phyloP scores from a whole-genome alignment of 1,140 invertebrate genomes.

The Pseudomyrmex cubaensis region DNA sequence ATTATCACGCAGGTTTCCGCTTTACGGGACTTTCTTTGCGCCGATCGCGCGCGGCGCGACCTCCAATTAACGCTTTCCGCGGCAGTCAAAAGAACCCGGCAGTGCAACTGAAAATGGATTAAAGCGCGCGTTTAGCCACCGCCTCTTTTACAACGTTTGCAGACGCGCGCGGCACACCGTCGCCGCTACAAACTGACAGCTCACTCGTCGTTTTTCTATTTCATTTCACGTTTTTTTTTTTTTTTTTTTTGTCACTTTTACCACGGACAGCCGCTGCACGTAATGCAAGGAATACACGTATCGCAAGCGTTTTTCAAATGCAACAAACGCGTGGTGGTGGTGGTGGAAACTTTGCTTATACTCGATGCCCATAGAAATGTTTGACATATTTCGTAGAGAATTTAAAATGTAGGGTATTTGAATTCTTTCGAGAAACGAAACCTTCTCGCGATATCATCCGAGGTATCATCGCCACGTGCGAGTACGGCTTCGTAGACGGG shows the following conservation, averaged over 20 bases:
- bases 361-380: no score
- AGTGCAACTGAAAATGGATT: slow-evolving; percentile 74
- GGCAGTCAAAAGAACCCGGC: slow-evolving; percentile 77
- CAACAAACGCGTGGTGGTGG: no score
- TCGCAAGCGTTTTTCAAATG: background rate
- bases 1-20: slow-evolving; percentile 67
- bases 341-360: no score
- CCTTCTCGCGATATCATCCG: background rate
- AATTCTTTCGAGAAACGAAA: background rate
- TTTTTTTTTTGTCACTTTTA: no score
- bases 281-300: slow-evolving; percentile 6
- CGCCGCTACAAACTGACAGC: background rate
- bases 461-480: slow-evolving; percentile 8
- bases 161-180: slow-evolving; percentile 24
- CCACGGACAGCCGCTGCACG: no score
- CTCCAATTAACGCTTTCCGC: slow-evolving; percentile 83
- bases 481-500: slow-evolving; percentile 10
- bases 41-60: slow-evolving; percentile 73
- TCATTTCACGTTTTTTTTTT: no score
- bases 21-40: slow-evolving; percentile 75
- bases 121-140: slow-evolving; percentile 76
- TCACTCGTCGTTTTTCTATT: slow-evolving; percentile 7
- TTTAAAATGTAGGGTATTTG: background rate
- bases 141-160: slow-evolving; percentile 74
- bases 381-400: background rate